Evolutionary conservation across 1,140 invertebrate genomes (phyloP), one percentile per base, ranked within the genome.

Genomic region (Drosophila pandora): DNA sequence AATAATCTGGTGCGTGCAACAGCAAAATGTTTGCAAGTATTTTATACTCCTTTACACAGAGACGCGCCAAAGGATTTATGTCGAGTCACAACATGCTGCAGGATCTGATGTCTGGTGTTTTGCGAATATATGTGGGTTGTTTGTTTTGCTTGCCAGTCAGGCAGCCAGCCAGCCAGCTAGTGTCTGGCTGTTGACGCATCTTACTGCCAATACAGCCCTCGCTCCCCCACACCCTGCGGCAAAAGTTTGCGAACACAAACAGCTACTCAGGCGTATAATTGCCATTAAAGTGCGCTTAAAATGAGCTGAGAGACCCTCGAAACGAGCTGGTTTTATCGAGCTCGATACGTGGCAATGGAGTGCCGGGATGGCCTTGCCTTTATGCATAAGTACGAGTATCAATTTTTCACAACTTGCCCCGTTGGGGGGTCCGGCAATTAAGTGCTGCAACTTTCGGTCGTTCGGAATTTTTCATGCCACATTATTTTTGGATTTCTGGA

Each of bases 261-360:
- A 85, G 58, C 64, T 49, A 77, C 54, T 80, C 76, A 55, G 57
- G 76, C 73, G 76, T 67, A 79, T 83, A 88, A 88, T 88, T 88
- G 83, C 76, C 71, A 83, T 79, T 88, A 88, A 83, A 88, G 73
- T 68, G 76, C 65, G 69, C 79, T 79, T 79, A 70, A 80, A 79
- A 79, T 54, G 64, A 75, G 64, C 65, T 76, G 41, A 72, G 71
- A 76, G 56, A 60, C 64, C 57, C 55, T 49, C 60, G 39, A 64
- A 64, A 63, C 68, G 57, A 61, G 70, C 50, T 37, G 63, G 63
- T 67, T 67, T 67, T 67, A 67, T 67, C 63, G 63, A 23, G 47
- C 63, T 67, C 63, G 64, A 67, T 67, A 67, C 63, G 63, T 67
- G 63, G 63, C 60, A 64, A 67, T 67, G 60, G 63, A 67, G 59